Evolutionary conservation across 2,113 vertebrate species (phyloP), one percentile per base, ranked within the genome.

Genomic region (Myanophis thanlyinensis): DNA sequence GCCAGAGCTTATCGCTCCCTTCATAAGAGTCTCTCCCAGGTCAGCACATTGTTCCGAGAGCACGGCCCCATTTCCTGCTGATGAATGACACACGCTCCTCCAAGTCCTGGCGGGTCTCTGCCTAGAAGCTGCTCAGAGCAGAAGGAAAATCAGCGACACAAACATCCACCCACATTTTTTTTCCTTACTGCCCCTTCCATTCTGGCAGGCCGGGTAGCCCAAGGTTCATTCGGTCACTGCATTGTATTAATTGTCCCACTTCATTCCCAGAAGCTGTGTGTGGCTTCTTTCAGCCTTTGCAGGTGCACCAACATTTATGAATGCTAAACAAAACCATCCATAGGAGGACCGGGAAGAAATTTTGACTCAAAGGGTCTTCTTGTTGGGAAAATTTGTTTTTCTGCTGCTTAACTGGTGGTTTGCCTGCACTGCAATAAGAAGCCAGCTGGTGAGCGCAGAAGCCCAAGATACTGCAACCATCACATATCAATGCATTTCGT

Each of bases 11-110:
- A 93, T 93, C 92, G 8, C 80, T 40, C 80, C 8, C 4, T 11
- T 53, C 88, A 93, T 5, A 25, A 25, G 80, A 85, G 88, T 84
- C 80, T 44, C 92, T 90, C 88, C 52, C 49, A 93, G 92, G 92
- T 86, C 88, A 89, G 30, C 9, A 47, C 88, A 93, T 93, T 93
- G 92, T 93, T 93, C 88, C 47, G n/a, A 62, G 52, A 89, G 73
- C 80, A 49, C 89, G 88, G 35, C 88, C 52, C n/a, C 8, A 23
- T 90, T 93, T 93, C 92, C 92, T 93, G 92, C 22, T 51, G 44
- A 85, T 52, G 88, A 44, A 88, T 54, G 87, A 54, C 85, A 49
- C 51, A 6, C 46, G 44, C 27, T 27, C n/a, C 52, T n/a, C n/a
- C n/a, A n/a, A 25, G 53, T 10, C 40, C 44, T 15, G 9, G 48